Evolutionary conservation across 2,888 invertebrate species (phyloP).

Genomic region (Philhelius pedissequus): DNA sequence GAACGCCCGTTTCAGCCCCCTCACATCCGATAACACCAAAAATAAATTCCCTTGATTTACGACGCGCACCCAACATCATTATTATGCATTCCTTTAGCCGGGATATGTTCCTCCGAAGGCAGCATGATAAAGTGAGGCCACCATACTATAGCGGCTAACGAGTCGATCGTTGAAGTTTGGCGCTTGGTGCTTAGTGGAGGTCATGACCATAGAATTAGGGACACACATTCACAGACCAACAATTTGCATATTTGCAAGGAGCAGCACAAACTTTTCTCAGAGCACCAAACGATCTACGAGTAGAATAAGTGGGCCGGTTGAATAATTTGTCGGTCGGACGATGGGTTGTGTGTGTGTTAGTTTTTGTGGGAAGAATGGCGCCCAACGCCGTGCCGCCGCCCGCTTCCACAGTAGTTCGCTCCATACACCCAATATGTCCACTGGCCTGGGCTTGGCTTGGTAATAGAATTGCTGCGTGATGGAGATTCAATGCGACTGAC

Average conservation of each 20-base stretch:
- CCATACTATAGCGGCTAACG: slow-evolving; percentile 45
- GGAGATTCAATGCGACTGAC: slow-evolving; percentile 45
- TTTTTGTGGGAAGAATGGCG: slow-evolving; percentile 33
- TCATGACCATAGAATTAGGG: slow-evolving; percentile 65
- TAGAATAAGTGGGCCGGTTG: slow-evolving; percentile 1
- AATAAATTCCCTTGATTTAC: slow-evolving; percentile 67
- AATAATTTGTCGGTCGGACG: slow-evolving; percentile 19
- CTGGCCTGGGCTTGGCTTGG: background rate
- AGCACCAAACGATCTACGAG: slow-evolving; percentile 3
- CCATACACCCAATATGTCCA: slow-evolving; percentile 34
- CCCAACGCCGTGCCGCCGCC: background rate
- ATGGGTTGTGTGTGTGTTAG: background rate
- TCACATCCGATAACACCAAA: slow-evolving; percentile 25
- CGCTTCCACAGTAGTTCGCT: background rate
- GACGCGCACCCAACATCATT: slow-evolving; percentile 63
- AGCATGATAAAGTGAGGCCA: slow-evolving; percentile 35
- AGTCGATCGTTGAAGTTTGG: slow-evolving; percentile 46
- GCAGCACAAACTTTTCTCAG: slow-evolving; percentile 23
- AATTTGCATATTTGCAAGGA: slow-evolving; percentile 61
- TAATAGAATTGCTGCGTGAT: slow-evolving; percentile 36
- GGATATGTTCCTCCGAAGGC: slow-evolving; percentile 14
- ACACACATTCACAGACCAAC: slow-evolving; percentile 44
- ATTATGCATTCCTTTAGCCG: slow-evolving; percentile 55
- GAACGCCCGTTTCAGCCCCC: background rate
- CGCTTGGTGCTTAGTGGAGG: slow-evolving; percentile 46